Base-by-base conservation (phyloP, 2,888 invertebrate genomes). In the Cactoblastis cactorum region DNA sequence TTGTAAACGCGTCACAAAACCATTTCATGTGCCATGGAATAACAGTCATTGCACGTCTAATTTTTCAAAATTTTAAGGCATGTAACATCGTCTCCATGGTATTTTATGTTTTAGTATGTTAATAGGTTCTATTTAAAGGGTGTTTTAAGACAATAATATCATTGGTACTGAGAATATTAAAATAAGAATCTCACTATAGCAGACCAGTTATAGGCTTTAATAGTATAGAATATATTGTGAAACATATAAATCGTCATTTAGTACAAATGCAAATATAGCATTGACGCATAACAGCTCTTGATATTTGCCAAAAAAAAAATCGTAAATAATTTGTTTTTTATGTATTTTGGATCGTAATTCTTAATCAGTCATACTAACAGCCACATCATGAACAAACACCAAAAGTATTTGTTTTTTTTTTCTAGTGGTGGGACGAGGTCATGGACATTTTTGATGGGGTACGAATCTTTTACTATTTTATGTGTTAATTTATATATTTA, bases 351-450 rank as follows among this genome's bases (percentile, higher is more conserved):
- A 37, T 37, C 15, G 8, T 18, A 37, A 12, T 38, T n/a, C n/a
- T 50, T 48, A 49, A 51, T 41, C 35, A 50, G 6, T 35, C 8
- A 35, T 53, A 60, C 59, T 68, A 71, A 69, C 62, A 55, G 61
- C 61, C 59, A 47, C 50, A 52, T 52, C 63, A 60, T 63, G 61
- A 64, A 62, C 70, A 74, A n/a, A n/a, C n/a, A 65, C 71, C 67
- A 72, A 70, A 69, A 74, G 65, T 68, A 67, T 64, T 91, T 88
- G 89, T 92, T n/a, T 92, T 89, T 91, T 83, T 92, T 91, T 94
- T 96, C 92, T 95, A 96, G 96, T 96, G 96, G 96, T 96, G 96
- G 96, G 96, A 96, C 94, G 96, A 96, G 93, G 95, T 96, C 91
- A 95, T 96, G 95, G 96, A 96, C 92, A 96, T 96, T 92, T 96